phyloP scores from a whole-genome alignment of 2,797 vertebrate species.

The Myioborus melanocephalus region DNA sequence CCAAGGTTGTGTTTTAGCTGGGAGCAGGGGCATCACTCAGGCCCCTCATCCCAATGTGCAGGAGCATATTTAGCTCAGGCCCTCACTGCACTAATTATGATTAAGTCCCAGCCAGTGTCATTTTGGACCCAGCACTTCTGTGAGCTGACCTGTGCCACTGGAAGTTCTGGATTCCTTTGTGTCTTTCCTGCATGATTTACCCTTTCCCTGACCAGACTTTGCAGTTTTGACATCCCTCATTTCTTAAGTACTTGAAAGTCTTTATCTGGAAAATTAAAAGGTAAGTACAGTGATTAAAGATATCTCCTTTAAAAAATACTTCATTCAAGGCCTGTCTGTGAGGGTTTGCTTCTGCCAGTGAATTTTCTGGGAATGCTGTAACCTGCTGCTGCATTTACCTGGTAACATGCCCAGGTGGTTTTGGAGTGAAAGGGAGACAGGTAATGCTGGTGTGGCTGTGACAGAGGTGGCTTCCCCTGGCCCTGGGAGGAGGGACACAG shows the following conservation, averaged over 20 bases:
- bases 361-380: background rate
- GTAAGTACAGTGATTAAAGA: background rate
- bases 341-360: background rate
- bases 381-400: background rate
- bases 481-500: background rate
- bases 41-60: background rate
- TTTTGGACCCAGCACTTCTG: background rate
- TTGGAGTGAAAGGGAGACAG: background rate
- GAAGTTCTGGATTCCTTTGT: background rate
- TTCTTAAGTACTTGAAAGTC: background rate
- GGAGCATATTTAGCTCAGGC: background rate
- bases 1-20: background rate
- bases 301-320: background rate
- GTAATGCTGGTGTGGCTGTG: background rate
- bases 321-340: background rate
- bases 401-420: background rate
- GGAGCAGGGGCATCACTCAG: background rate
- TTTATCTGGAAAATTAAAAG: background rate
- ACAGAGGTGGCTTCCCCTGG: background rate
- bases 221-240: background rate
- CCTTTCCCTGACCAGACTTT: background rate
- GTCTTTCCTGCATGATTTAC: background rate
- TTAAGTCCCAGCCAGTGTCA: background rate
- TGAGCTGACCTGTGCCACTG: background rate
- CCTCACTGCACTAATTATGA: background rate